These are phyloP conservation scores for Megamerina dolium DNA, from an alignment of 2,888 invertebrate species.

Conservation along the genomic window DNA sequence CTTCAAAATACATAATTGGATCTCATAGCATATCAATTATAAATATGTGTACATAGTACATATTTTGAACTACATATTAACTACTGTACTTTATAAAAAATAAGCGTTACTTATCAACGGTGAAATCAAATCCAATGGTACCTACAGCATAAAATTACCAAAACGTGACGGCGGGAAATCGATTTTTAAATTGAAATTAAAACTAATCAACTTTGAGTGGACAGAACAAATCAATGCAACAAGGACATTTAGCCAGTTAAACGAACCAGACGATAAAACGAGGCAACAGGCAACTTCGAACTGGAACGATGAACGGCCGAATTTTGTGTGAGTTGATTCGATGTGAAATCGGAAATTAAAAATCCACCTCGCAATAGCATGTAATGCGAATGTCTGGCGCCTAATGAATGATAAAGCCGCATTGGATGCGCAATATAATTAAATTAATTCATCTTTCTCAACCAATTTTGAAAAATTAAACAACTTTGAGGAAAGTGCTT, in stretches of 20 bases:
- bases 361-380: conserved; percentile 10
- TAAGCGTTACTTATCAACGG: no score
- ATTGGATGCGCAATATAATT: conserved; percentile 12
- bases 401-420: conserved; percentile 6
- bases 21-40: no score
- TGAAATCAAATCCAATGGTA: neutral
- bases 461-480: no score
- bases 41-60: no score
- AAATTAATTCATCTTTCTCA: conserved; percentile 16
- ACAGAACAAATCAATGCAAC: conserved; percentile 2
- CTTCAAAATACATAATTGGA: no score
- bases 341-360: conserved; percentile 14
- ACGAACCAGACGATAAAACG: conserved; percentile 13
- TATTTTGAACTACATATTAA: no score
- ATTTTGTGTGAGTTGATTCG: no score
- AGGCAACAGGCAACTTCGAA: no score
- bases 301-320: no score
- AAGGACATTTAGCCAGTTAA: conserved; percentile 3
- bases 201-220: conserved; percentile 42
- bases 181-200: conserved; percentile 44
- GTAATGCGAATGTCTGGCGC: no score
- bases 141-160: no score
- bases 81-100: no score
- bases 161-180: conserved; percentile 31
- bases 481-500: conserved; percentile 4